Evolutionary conservation across 2,888 invertebrate species (phyloP).

Genomic region (Zeuzera pyrina): DNA sequence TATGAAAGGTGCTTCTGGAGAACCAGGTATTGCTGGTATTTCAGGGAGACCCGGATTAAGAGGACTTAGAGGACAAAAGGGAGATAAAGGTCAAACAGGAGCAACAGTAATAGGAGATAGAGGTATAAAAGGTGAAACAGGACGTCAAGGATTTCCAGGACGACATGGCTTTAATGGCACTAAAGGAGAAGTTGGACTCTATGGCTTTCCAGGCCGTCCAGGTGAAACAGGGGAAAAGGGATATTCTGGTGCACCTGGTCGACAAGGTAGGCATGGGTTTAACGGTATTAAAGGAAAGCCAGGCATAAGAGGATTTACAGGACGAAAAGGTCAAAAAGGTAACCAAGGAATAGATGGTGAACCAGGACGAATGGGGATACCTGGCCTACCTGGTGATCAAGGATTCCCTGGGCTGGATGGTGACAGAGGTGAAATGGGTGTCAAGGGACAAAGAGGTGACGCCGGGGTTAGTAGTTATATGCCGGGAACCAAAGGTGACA

Average conservation of each 20-base stretch:
- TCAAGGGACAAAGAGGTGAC: constrained; percentile 62
- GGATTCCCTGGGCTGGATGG: constrained; percentile 68
- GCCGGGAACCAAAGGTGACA: constrained; percentile 57
- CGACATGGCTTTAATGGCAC: constrained; percentile 74
- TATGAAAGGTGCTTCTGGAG: constrained; percentile 74
- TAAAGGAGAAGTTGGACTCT: constrained; percentile 75
- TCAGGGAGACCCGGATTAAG: constrained; percentile 37
- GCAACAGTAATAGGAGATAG: constrained; percentile 30
- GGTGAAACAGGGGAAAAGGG: constrained; percentile 72
- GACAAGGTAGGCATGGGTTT: constrained; percentile 57
- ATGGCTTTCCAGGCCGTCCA: constrained; percentile 62
- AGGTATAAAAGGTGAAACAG: constrained; percentile 74
- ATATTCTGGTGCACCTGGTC: constrained; percentile 68
- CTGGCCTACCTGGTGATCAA: constrained; percentile 69
- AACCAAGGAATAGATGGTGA: constrained; percentile 45
- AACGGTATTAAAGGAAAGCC: constrained; percentile 64
- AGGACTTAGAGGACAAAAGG: constrained; percentile 70
- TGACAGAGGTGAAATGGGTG: constrained; percentile 60
- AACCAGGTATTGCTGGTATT: constrained; percentile 53
- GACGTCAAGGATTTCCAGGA: constrained; percentile 70
- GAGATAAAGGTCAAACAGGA: constrained; percentile 37
- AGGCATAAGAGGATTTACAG: constrained; percentile 73
- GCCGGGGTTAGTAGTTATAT: constrained; percentile 28
- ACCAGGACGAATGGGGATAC: constrained; percentile 62
- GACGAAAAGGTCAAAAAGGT: constrained; percentile 61